Evolutionary conservation across 2,113 vertebrate genomes (phyloP), one percentile per base, ranked within the genome.

Genomic region (Gallinago paraguaiae): DNA sequence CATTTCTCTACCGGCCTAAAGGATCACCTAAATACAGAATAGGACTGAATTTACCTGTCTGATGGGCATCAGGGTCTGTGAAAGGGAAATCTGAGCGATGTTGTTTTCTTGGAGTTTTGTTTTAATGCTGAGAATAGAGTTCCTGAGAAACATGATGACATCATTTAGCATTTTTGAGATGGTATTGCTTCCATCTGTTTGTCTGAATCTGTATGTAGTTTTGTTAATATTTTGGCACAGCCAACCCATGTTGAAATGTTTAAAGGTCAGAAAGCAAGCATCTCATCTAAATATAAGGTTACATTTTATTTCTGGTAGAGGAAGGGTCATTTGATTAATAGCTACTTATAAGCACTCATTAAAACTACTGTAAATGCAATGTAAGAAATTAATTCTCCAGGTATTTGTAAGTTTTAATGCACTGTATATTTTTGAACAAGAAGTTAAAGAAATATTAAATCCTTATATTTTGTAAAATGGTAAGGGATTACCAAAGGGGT

Each of bases 301-400:
- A 96, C 53, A 84, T 93, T 96, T 97, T 91, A 83, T 96, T 97
- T 97, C 93, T 95, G 96, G 89, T 95, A 94, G 85, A 93, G 94
- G 82, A 96, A 95, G 24, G 86, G 90, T 90, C 22, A 9, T 95
- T 92, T 96, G 85, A 92, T 88, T 93, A 87, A 86, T 96, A 95
- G 92, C 46, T 86, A 41, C 68, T 68, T 79, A 63, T 95, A 96
- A 98, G 95, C 82, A 97, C 78, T 92, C 84, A 92, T 69, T 90
- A 91, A 88, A 93, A 93, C 94, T 89, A 93, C 88, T 97, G 91
- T 97, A 96, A 97, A 96, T 97, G 92, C 95, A 97, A 69, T 95
- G 61, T 92, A 91, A 94, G 56, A 78, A 94, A 92, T 92, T 91
- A 95, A 92, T 96, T 97, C 96, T 91, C 83, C 93, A 93, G 86